phyloP scores from a whole-genome alignment of 23 tunicate genomes.

The Ciona savignyi region DNA sequence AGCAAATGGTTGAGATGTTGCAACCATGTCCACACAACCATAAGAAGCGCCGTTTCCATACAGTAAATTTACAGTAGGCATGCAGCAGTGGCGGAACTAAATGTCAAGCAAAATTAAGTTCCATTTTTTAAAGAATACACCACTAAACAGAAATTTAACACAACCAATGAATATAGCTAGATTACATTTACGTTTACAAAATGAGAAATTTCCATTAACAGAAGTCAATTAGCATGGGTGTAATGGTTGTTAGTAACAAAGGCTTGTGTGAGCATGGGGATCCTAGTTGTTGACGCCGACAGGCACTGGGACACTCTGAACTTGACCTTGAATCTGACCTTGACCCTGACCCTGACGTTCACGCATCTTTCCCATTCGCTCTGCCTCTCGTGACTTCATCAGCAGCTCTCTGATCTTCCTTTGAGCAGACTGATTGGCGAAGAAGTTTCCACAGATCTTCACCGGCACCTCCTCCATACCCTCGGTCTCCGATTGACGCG shows the following conservation, averaged over 20 bases:
- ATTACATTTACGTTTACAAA: background rate
- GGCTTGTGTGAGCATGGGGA: background rate
- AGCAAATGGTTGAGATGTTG: background rate
- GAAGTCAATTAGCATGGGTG: background rate
- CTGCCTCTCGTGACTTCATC: constrained; percentile 65
- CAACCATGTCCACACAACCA: background rate
- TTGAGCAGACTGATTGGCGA: constrained; percentile 98
- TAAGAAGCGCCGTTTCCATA: background rate
- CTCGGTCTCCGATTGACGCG: constrained; percentile 89
- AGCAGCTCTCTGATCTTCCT: constrained; percentile 93
- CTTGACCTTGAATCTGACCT: too few species aligned
- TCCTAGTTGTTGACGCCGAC: constrained; percentile 2
- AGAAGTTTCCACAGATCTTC: constrained; percentile 91
- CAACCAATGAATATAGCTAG: background rate
- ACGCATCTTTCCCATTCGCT: constrained; percentile 35
- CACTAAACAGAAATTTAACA: constrained; percentile 6
- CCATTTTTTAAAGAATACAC: constrained; percentile 2
- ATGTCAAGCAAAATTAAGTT: background rate
- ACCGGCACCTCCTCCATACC: constrained; percentile 98
- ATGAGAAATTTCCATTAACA: background rate
- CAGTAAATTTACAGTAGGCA: constrained; percentile 3
- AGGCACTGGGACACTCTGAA: background rate
- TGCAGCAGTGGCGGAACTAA: background rate
- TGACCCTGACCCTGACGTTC: constrained; percentile 7
- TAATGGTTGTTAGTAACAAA: background rate